Evolutionary conservation across 2,113 vertebrate species (phyloP).

Genomic region (Myxocyprinus asiaticus): DNA sequence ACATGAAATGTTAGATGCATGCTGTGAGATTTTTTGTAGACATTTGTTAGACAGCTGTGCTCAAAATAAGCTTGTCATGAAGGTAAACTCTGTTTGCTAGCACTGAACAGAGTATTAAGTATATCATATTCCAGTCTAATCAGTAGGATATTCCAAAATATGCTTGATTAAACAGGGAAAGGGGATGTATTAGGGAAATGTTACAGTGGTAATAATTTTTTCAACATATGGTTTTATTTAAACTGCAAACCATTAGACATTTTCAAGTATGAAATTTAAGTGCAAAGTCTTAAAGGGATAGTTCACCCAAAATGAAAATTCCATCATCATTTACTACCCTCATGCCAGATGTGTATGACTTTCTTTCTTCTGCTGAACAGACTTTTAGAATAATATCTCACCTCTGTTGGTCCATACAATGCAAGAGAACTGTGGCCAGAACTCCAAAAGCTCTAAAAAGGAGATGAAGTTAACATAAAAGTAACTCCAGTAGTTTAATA

Average conservation of each 20-base stretch:
- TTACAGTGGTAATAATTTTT: conserved; percentile 44
- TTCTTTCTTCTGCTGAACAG: too few relatives aligned
- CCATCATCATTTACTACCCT: too few relatives aligned
- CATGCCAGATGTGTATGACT: too few relatives aligned
- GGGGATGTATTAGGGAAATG: conserved; percentile 13
- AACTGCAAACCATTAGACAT: conserved; percentile 21
- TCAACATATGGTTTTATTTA: conserved; percentile 45
- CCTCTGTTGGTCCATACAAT: too few relatives aligned
- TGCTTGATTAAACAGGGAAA: not conserved
- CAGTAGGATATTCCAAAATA: conserved; percentile 18
- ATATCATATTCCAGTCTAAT: not conserved
- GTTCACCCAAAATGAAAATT: too few relatives aligned
- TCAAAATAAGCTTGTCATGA: conserved; percentile 3
- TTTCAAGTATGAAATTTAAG: conserved; percentile 51
- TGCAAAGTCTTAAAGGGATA: too few relatives aligned
- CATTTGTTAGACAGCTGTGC: not conserved
- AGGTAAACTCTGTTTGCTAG: not conserved
- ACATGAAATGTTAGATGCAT: conserved; percentile 49
- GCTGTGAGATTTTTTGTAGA: conserved; percentile 18
- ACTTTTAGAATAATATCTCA: too few relatives aligned
- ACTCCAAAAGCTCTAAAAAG: too few relatives aligned
- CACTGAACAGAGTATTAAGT: not conserved
- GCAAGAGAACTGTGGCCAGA: too few relatives aligned
- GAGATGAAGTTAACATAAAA: too few relatives aligned
- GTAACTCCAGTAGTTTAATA: too few relatives aligned